Evolutionary conservation across 2,113 vertebrate species (phyloP).

Genomic region (Rattus rattus): DNA sequence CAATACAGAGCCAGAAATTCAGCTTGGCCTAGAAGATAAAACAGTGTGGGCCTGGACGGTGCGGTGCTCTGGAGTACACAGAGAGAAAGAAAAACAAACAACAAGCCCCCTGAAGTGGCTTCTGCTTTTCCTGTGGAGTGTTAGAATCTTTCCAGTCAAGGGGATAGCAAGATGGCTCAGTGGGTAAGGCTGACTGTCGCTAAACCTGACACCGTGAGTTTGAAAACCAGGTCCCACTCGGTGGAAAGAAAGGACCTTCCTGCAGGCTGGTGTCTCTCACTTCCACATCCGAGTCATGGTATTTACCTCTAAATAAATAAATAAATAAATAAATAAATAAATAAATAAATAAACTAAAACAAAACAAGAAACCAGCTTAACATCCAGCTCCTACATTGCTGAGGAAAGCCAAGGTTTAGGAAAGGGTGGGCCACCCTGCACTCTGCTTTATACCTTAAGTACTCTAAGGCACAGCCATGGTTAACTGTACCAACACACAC

Average conservation of each 20-base stretch:
- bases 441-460: not conserved
- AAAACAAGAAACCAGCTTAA: no score
- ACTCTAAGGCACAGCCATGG: not conserved
- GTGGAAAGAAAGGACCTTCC: not conserved
- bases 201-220: not conserved
- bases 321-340: no score
- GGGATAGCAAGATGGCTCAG: not conserved
- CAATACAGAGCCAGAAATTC: not conserved
- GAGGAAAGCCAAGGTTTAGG: not conserved
- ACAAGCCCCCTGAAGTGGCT: fast-evolving
- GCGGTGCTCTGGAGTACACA: not conserved
- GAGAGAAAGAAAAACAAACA: no score
- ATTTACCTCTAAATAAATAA: not conserved
- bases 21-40: not conserved
- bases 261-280: no score
- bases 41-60: fast-evolving
- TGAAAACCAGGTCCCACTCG: not conserved
- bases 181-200: not conserved
- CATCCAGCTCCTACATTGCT: no score
- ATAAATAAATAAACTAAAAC: fast-evolving
- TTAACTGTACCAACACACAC: not conserved
- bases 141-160: not conserved
- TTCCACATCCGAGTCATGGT: no score
- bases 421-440: fast-evolving
- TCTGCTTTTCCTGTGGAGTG: not conserved